phyloP scores from a whole-genome alignment of 1,140 invertebrate species.

The Drosophila santomea region DNA sequence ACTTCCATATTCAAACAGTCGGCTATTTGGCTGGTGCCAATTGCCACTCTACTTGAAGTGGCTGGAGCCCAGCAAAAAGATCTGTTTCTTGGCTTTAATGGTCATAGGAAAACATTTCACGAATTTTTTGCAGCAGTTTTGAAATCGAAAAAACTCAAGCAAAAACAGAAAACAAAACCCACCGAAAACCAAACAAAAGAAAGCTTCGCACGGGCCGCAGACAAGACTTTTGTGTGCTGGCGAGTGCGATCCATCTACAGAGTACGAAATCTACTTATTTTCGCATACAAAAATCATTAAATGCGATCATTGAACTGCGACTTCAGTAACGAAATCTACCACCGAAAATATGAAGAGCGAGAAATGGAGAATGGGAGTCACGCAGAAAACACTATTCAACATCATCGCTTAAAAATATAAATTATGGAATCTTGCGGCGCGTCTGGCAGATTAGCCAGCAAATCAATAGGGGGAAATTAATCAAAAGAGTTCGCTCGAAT shows the following conservation, averaged over 20 bases:
- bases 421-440: constrained; percentile 44
- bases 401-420: constrained; percentile 68
- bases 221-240: constrained; percentile 55
- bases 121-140: constrained; percentile 34
- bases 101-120: constrained; percentile 57
- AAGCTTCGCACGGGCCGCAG: constrained; percentile 70
- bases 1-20: constrained; percentile 11
- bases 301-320: constrained; percentile 75
- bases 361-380: constrained; percentile 14
- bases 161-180: constrained; percentile 11
- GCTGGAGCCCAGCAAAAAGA: constrained; percentile 47
- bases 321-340: constrained; percentile 39
- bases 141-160: neutral
- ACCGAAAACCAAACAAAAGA: constrained; percentile 67
- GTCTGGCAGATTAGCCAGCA: constrained; percentile 50
- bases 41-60: constrained; percentile 62
- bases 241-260: constrained; percentile 50
- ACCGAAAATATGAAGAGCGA: constrained; percentile 5
- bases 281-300: constrained; percentile 83
- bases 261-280: constrained; percentile 81
- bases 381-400: constrained; percentile 22
- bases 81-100: constrained; percentile 44
- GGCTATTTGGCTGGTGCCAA: constrained; percentile 43
- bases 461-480: constrained; percentile 64
- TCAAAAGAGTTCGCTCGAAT: constrained; percentile 61